These are phyloP conservation scores for Ovibos moschatus DNA, from an alignment of 2,113 vertebrate species.

Conservation along the genomic window DNA sequence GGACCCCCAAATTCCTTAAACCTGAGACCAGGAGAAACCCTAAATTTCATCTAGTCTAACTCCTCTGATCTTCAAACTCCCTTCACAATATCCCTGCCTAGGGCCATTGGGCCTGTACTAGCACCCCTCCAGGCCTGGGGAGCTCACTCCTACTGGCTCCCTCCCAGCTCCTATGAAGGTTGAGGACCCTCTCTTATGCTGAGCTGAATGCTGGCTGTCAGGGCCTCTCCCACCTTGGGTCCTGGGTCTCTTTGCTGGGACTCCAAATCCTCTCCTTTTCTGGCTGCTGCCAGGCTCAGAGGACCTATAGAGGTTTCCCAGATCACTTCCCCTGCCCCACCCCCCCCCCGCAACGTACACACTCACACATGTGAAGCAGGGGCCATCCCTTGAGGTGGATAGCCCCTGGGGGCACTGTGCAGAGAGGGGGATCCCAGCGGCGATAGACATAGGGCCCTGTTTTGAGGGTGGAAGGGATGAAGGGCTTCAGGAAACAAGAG, in stretches of 20 bases:
- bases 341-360: no score
- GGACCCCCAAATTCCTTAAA: neutral
- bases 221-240: neutral
- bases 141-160: neutral
- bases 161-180: neutral
- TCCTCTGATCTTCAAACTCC: neutral
- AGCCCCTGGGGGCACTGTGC: no score
- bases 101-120: neutral
- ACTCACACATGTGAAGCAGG: no score
- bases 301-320: neutral
- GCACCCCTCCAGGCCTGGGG: neutral
- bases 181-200: neutral
- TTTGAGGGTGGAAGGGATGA: neutral
- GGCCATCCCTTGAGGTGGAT: neutral
- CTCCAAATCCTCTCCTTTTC: neutral
- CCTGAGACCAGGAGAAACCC: neutral
- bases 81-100: neutral
- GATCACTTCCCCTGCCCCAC: fast-evolving
- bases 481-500: neutral
- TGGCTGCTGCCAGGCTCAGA: neutral
- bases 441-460: neutral
- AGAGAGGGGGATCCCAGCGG: fast-evolving
- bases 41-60: neutral
- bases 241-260: neutral
- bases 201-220: neutral